Evolutionary conservation across 2,888 invertebrate species (phyloP), one percentile per base, ranked within the genome.

Genomic region (Latheticus oryzae): DNA sequence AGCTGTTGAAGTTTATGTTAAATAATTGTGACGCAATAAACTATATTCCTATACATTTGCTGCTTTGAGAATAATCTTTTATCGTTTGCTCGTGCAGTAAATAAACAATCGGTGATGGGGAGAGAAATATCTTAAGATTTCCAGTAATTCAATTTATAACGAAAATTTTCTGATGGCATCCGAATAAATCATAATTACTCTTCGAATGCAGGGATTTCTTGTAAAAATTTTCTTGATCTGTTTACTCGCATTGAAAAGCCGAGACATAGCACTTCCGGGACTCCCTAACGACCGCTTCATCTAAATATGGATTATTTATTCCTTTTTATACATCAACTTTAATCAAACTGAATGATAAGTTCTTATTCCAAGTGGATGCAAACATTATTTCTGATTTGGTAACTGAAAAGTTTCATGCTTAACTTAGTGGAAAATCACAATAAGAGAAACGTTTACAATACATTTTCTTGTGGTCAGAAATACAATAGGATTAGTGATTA

Each of bases 231-330:
- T 43, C 56, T 48, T 60, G 64, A 67, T 69, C 64, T 66, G 64
- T 68, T 68, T 68, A 68, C 65, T 56, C 60, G 47, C 58, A 62
- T 60, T 59, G 67, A 68, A 69, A 65, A 66, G 66, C 62, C 63
- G 66, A 61, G 68, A 68, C 68, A 61, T 66, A 58, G 65, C 65
- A 63, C 67, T 69, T 65, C 58, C 61, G 74, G 68, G 72, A 72
- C 62, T 63, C 69, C 69, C 72, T 73, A 75, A 75, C 74, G 74
- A 75, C 72, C 75, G 73, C 70, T 75, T 75, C 76, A 74, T 75
- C 76, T 74, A 72, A 76, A 76, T 74, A 70, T 69, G 73, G 74
- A 75, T 76, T 76, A 75, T 76, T 76, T 76, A 76, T 76, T 75
- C 73, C 73, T 72, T 71, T 73, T 72, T 70, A 66, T 68, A 69